Percentiles rank a stretch among this genome's conserved stretches.
Evolutionary conservation across 2,113 vertebrate species (phyloP).

Genomic region (Mobula hypostoma): DNA sequence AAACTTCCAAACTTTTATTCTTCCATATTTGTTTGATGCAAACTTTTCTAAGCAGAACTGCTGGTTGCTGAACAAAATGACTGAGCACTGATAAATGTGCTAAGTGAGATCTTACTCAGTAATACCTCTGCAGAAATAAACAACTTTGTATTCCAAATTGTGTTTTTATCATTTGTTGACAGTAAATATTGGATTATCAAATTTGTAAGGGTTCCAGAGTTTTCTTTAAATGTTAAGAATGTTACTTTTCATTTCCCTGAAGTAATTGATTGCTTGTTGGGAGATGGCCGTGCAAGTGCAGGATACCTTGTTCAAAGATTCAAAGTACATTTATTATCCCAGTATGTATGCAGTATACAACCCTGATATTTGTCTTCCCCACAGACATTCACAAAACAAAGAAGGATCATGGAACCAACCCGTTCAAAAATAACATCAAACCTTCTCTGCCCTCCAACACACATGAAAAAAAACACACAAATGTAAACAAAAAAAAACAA

Average conservation of each 20-base stretch:
- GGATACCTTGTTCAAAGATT: neutral
- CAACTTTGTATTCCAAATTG: too few species aligned
- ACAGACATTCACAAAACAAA: too few species aligned
- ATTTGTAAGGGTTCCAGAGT: neutral
- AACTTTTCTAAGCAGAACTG: neutral
- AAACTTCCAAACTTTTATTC: neutral
- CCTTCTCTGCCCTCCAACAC: too few species aligned
- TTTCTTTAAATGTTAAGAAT: neutral
- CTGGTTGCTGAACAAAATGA: neutral
- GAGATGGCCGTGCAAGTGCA: neutral
- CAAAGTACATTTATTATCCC: too few species aligned
- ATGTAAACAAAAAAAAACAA: too few species aligned
- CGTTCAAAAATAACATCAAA: too few species aligned
- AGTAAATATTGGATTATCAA: neutral
- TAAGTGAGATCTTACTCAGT: neutral
- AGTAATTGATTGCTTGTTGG: neutral
- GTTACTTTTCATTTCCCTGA: neutral
- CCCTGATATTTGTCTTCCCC: too few species aligned
- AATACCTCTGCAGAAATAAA: too few species aligned
- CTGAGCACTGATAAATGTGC: neutral
- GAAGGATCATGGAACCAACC: too few species aligned
- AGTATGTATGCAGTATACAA: too few species aligned
- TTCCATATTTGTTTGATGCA: neutral
- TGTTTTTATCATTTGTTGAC: too few species aligned
- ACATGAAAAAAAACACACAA: too few species aligned